Base-by-base conservation (phyloP, 2,888 invertebrate species). In the Melieria crassipennis region DNA sequence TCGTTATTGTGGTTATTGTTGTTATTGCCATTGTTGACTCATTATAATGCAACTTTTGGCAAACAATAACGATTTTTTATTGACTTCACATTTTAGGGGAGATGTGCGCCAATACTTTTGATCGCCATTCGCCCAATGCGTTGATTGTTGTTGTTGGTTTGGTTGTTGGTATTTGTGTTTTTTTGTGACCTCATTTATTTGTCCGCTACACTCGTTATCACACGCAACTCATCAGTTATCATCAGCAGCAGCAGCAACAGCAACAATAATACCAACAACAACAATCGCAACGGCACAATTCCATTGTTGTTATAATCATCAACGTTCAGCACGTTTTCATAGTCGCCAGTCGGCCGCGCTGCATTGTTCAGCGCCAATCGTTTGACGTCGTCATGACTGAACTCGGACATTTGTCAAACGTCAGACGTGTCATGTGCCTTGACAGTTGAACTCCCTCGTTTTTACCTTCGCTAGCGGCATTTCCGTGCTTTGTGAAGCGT, bases 351-450 rank as follows among this genome's bases (percentile, higher is more conserved):
- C 13, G 16, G 7, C 10, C 42, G n/a, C 5, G n/a, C 68, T 47
- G 6, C 61, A 43, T 62, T 47, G 52, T 11, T 65, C 7, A 11
- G 16, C 16, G 16, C 16, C 16, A 16, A 16, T 50, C 43, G 46
- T 65, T 65, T 66, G 66, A 30, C 30, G 30, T 30, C 3, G 30
- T 30, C 30, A 30, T 30, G 30, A 30, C 30, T 30, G 2, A 30
- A 67, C 67, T 43, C 63, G 66, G 67, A 71, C 71, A 46, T 63
- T 66, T 67, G 57, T 62, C 64, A 70, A 70, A 70, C 48, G 50
- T 64, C 52, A 52, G 52, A 50, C 30, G 50, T 64, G 50, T 16
- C 9, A 5, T 13, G 43, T n/a, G 30, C 30, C 30, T 65, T 56
- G 58, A 16, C 48, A 45, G 57, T 30, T 30, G 30, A 30, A 30